phyloP scores from a whole-genome alignment of 53 echinoderm and acorn worm species.

The Echinarachnius parma region DNA sequence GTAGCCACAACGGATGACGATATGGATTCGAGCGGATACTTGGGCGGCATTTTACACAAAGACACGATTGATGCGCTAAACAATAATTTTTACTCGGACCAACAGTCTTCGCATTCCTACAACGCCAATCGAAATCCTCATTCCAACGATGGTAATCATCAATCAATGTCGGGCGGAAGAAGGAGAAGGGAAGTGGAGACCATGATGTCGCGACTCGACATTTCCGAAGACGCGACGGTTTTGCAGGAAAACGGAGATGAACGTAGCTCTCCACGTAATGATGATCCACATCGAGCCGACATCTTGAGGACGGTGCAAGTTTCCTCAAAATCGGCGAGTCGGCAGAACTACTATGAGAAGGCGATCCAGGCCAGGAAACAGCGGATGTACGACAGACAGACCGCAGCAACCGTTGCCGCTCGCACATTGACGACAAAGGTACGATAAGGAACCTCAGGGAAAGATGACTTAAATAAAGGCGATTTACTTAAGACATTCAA shows the following conservation, averaged over 20 bases:
- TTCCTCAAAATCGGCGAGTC: constrained; percentile 32
- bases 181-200: constrained; percentile 55
- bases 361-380: constrained; percentile 27
- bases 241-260: not conserved
- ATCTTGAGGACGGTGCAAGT: constrained; percentile 18
- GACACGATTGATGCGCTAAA: no score
- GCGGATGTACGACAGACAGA: constrained; percentile 18
- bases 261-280: not conserved
- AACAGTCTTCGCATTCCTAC: no score
- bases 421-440: constrained; percentile 3
- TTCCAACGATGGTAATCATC: not conserved
- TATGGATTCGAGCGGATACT: no score
- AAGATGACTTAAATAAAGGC: no score
- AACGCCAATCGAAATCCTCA: no score
- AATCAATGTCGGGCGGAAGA: not conserved
- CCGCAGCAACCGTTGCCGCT: not conserved
- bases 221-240: not conserved
- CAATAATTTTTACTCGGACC: no score
- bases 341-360: constrained; percentile 60
- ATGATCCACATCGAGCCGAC: not conserved
- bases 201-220: constrained; percentile 58
- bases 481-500: no score
- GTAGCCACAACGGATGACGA: no score
- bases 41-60: no score
- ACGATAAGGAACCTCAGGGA: no score